A percentile compares a stretch with the other conserved stretches of the same genome.
Conservation (phyloP, 2,888 invertebrate species). For the Gastracanthus pulcherrimus region DNA sequence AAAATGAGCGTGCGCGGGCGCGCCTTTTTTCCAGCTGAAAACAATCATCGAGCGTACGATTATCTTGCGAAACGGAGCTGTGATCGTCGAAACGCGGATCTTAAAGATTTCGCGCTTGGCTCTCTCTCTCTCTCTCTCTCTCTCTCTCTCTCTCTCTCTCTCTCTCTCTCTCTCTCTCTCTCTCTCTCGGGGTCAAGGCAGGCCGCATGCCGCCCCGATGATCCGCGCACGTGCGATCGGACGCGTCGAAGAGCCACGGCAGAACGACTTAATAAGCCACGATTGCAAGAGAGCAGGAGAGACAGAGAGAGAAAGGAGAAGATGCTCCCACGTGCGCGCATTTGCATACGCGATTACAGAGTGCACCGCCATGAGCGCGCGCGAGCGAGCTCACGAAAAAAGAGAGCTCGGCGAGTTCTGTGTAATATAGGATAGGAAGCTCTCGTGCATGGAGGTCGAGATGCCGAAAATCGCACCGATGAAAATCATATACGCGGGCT, state of each 20-base stretch:
- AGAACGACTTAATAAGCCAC: constrained; percentile 76
- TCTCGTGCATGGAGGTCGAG: background rate
- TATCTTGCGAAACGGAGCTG: background rate
- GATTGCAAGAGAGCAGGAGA: constrained; percentile 67
- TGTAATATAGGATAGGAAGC: too few species aligned
- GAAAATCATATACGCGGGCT: background rate
- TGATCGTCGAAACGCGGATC: background rate
- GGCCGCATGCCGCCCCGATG: constrained; percentile 58
- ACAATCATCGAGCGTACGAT: background rate
- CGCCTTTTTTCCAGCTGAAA: too few species aligned
- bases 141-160: too few species aligned
- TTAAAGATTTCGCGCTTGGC: constrained; percentile 31
- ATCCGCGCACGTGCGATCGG: constrained; percentile 43
- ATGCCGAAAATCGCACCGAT: background rate
- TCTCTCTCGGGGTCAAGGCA: constrained; percentile 72
- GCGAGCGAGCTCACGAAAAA: constrained; percentile 10
- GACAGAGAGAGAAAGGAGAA: background rate
- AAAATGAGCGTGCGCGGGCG: background rate
- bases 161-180: too few species aligned
- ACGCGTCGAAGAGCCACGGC: constrained; percentile 53
- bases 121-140: background rate
- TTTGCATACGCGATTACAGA: constrained; percentile 77
- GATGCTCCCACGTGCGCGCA: constrained; percentile 62
- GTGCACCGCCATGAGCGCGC: constrained; percentile 60
- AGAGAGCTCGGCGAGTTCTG: background rate